These are phyloP conservation scores for Eulemur albifrons DNA, from an alignment of 2,797 vertebrate genomes.

Conservation along the genomic window DNA sequence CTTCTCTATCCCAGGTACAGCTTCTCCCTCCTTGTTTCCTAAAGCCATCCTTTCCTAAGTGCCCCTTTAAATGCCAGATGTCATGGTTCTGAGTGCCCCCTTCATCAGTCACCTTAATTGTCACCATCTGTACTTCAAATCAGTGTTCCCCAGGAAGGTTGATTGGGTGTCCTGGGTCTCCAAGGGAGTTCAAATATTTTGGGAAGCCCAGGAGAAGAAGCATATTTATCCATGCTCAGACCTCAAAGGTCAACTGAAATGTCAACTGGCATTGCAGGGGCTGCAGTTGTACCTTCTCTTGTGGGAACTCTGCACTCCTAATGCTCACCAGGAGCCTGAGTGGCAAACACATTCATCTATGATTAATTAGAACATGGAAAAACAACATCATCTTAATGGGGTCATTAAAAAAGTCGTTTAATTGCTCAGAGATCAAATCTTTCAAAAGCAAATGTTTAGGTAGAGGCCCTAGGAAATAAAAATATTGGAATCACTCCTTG, in stretches of 20 bases:
- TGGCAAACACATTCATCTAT: not conserved
- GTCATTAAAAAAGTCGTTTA: constrained; percentile 8
- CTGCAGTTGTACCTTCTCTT: not conserved
- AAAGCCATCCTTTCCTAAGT: not conserved
- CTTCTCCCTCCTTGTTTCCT: not conserved
- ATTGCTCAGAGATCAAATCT: constrained; percentile 1
- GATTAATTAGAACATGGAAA: constrained; percentile 49
- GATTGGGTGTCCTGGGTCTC: not conserved
- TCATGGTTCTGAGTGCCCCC: not conserved
- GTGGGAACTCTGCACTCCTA: not conserved
- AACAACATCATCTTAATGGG: constrained; percentile 22
- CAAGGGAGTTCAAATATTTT: constrained; percentile 39
- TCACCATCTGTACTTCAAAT: constrained; percentile 52
- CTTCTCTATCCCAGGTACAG: not conserved
- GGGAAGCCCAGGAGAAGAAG: not conserved
- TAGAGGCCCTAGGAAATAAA: not conserved
- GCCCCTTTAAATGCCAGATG: not conserved
- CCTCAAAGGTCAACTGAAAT: constrained; percentile 70
- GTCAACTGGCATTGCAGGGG: not conserved
- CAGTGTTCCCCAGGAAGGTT: not conserved
- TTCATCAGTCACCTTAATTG: not conserved
- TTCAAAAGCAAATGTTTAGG: constrained; percentile 43
- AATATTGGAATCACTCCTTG: not conserved
- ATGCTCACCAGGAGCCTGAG: not conserved
- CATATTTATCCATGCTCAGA: constrained; percentile 14